These are phyloP conservation scores for Thamnaconus septentrionalis DNA, from an alignment of 2,113 vertebrate genomes.

Conservation along the genomic window DNA sequence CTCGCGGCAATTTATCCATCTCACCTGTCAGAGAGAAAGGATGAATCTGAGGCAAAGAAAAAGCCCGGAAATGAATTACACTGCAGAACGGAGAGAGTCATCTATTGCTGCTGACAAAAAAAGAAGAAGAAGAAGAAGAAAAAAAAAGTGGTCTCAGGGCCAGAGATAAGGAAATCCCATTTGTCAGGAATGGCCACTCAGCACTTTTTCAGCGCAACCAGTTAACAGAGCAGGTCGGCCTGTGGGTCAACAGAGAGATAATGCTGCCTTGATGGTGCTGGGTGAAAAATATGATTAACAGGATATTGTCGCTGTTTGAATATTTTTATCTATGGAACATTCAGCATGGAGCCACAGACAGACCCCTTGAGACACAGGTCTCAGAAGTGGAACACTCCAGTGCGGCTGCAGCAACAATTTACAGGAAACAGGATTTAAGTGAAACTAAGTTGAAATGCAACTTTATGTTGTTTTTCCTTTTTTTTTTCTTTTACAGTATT, in stretches of 20 bases:
- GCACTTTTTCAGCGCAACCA: constrained; percentile 53
- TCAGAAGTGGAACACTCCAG: background rate
- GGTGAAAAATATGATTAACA: constrained; percentile 27
- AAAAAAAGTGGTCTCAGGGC: constrained; percentile 1
- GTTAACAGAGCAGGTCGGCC: constrained; percentile 51
- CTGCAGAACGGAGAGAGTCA: constrained; percentile 46
- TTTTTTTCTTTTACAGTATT: no score
- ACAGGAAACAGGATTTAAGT: no score
- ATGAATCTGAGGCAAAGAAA: constrained; percentile 26
- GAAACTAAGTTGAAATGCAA: no score
- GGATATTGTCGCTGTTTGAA: constrained; percentile 29
- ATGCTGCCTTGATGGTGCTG: constrained; percentile 29
- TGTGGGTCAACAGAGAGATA: constrained; percentile 47
- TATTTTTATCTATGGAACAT: constrained; percentile 9
- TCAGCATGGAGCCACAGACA: background rate
- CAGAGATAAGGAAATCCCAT: constrained; percentile 70
- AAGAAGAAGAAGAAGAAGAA: no score
- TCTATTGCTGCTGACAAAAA: constrained; percentile 56
- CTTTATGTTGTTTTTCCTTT: no score
- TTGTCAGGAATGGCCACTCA: constrained; percentile 59
- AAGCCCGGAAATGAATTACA: constrained; percentile 53
- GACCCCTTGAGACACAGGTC: background rate
- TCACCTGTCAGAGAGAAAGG: constrained; percentile 28
- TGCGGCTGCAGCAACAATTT: no score
- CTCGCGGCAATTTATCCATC: constrained; percentile 30